phyloP scores from a whole-genome alignment of 1,140 invertebrate species.

The Drosophila nigromelanica region DNA sequence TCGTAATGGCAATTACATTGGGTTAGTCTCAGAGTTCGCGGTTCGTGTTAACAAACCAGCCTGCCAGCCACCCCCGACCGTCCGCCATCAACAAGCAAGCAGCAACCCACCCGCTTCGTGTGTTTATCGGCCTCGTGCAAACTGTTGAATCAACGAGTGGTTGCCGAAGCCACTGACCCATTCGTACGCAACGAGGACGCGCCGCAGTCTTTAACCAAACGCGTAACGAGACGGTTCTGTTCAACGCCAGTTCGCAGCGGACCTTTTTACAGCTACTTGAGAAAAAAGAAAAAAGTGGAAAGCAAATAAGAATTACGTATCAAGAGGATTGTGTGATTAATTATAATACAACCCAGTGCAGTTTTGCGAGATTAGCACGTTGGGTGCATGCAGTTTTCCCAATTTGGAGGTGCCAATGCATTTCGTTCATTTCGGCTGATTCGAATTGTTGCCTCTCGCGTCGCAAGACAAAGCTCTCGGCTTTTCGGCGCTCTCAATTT shows the following conservation, averaged over 20 bases:
- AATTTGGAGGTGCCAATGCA: conserved; percentile 29
- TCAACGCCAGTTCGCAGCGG: conserved; percentile 39
- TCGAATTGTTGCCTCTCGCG: conserved; percentile 29
- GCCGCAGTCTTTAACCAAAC: conserved; percentile 63
- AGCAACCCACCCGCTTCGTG: conserved; percentile 32
- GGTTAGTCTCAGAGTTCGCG: conserved; percentile 59
- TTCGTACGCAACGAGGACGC: conserved; percentile 37
- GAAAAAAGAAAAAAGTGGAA: background rate
- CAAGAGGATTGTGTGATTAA: conserved; percentile 10
- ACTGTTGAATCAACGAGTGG: conserved; percentile 83
- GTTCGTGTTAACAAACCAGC: conserved; percentile 46
- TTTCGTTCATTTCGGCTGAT: conserved; percentile 44
- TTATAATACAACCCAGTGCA: background rate
- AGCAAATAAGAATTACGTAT: conserved; percentile 7
- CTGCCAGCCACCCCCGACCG: background rate
- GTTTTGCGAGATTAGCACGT: conserved; percentile 17
- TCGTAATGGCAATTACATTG: conserved; percentile 78
- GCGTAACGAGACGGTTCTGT: conserved; percentile 67
- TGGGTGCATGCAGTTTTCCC: background rate
- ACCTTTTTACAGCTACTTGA: conserved; percentile 2
- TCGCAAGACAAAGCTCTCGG: conserved; percentile 20
- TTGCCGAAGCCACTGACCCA: conserved; percentile 62
- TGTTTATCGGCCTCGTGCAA: conserved; percentile 43
- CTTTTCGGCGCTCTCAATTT: conserved; percentile 29
- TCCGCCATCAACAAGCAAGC: background rate